Evolutionary conservation across 2,113 vertebrate species (phyloP), one percentile per base, ranked within the genome.

Genomic region (Cheirogaleus medius): DNA sequence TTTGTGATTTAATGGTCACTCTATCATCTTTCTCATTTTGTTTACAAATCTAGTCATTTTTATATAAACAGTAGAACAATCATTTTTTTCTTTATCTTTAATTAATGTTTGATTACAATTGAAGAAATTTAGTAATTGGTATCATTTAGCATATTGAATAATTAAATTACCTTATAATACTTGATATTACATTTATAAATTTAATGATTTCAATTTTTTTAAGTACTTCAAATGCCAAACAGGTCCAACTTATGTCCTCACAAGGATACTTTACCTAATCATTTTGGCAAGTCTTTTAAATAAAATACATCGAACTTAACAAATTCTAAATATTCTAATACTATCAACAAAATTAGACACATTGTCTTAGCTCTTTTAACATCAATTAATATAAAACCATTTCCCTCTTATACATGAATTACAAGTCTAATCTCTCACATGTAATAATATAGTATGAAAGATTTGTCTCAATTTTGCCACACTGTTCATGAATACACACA

Each of bases 91-190:
- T 52, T 63, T 42, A 58, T 91, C 69, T 25, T 74, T 95, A 54
- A 95, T 71, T 66, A 76, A 73, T 27, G 5, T 56, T 91, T 93
- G 23, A 81, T 93, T 89, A 85, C 93, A 93, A 69, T 80, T 63
- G 37, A 95, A 68, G 37, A 66, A 14, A 91, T 77, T 82, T 93
- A 94, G 54, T 71, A 74, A 71, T 37, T 39, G 42, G 29, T 42
- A 11, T 64, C 74, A 87, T 54, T 85, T 93, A 37, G 81, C 91
- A 69, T 32, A 21, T 78, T 85, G 15, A 91, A 78, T 60, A 73
- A 47, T 73, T 91, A 71, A 64, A 93, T 90, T 84, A 14, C 9
- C 82, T 86, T 92, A 23, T 89, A 42, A 34, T 63, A 54, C 20
- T 52, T 78, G 80, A 88, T 60, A 83, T 42, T 78, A 6, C 29